A percentile compares a stretch with the other conserved stretches of the same genome.
These are phyloP conservation scores for Colletes collaris DNA, from an alignment of 2,888 invertebrate genomes.

Conservation along the genomic window DNA sequence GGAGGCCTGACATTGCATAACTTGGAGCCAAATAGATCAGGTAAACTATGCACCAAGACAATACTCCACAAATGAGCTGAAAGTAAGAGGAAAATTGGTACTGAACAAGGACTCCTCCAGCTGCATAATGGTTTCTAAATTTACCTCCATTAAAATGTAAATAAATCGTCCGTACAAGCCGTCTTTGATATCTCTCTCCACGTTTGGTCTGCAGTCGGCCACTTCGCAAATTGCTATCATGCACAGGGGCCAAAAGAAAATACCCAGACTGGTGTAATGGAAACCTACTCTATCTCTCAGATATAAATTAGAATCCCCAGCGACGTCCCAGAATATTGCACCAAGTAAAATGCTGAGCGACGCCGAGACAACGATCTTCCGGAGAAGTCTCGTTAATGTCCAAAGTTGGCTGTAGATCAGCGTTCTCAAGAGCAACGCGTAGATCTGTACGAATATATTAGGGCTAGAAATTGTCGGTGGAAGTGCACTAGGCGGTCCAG, in stretches of 20 bases:
- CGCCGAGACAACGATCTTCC: slow-evolving; percentile 91
- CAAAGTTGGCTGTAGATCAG: slow-evolving; percentile 93
- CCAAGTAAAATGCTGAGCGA: slow-evolving; percentile 93
- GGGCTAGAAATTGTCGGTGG: slow-evolving; percentile 88
- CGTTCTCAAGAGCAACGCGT: slow-evolving; percentile 87
- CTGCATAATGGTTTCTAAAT: slow-evolving; percentile 38
- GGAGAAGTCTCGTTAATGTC: slow-evolving; percentile 91
- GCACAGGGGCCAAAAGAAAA: slow-evolving; percentile 90
- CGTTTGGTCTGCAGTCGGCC: slow-evolving; percentile 84
- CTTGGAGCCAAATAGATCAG: slow-evolving; percentile 94
- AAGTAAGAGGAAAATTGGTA: slow-evolving; percentile 59
- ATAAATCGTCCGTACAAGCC: slow-evolving; percentile 91
- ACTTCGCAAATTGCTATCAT: slow-evolving; percentile 81
- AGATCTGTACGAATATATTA: slow-evolving; percentile 88
- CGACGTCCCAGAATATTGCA: slow-evolving; percentile 94
- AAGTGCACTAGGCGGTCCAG: slow-evolving; percentile 91
- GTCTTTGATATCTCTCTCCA: slow-evolving; percentile 92
- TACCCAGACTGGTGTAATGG: slow-evolving; percentile 91
- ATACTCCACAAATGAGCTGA: slow-evolving; percentile 91
- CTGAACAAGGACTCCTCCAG: no score
- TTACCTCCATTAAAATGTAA: slow-evolving; percentile 92
- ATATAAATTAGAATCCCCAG: slow-evolving; percentile 89
- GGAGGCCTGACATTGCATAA: slow-evolving; percentile 94
- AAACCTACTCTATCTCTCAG: slow-evolving; percentile 93
- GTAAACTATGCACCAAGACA: slow-evolving; percentile 92